Base-by-base conservation (phyloP, 2,113 vertebrate species). In the Micromys minutus region DNA sequence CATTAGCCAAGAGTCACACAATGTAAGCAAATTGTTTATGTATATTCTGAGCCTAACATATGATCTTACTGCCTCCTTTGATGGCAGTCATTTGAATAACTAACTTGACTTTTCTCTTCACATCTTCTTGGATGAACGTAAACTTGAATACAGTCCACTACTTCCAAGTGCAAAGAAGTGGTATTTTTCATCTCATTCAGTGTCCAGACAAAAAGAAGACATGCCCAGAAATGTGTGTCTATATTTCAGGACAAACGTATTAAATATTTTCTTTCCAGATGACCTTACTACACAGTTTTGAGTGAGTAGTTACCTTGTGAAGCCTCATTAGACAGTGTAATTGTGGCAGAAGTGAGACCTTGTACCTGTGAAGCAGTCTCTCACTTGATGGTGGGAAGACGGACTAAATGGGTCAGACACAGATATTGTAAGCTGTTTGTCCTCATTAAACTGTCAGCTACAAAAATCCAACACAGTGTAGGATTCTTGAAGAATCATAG, bases 51-150 rank as follows among this genome's bases (percentile, higher is more conserved):
- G 42, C 29, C 93, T 97, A 96, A 95, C 84, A 96, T 97, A 94
- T 97, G 67, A 85, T 92, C 94, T 95, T 97, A 97, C 96, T 97
- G 95, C 94, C 79, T 93, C 87, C 83, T 45, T 91, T 95, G 94
- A 97, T 81, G 75, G 86, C 63, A 97, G 94, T 84, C 94, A 97
- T 97, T 95, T 96, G 90, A 96, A 98, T 99, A 98, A 99, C 98
- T 98, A 98, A 98, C 96, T 97, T 97, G 98, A 98, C 97, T 97
- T 98, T 74, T 52, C 12, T 45, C 31, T 17, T 1, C 5, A 69
- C 4, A 87, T 39, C 74, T 89, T 93, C 63, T 98, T 98, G 98
- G 59, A 96, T 96, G 95, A 98, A 98, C 98, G 93, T 91, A 97
- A 97, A 98, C 89, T 87, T 94, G 61, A 95, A 80, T 97, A 96